phyloP scores from a whole-genome alignment of 2,888 invertebrate genomes.

The Sinohyriopsis cumingii region DNA sequence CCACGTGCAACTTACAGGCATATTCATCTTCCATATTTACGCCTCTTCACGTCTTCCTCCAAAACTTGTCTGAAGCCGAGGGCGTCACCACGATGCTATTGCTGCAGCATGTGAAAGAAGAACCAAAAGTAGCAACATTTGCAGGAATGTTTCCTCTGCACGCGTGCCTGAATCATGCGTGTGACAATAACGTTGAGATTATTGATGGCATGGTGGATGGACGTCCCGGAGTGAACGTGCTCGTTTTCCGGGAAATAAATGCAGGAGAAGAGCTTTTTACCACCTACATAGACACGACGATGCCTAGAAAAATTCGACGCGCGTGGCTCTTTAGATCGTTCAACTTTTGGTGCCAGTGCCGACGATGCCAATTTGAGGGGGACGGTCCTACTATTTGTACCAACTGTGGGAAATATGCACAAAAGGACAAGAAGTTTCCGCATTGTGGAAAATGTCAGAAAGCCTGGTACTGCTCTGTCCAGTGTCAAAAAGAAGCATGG shows the following conservation, averaged over 20 bases:
- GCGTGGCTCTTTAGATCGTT: slow-evolving; percentile 66
- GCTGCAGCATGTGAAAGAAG: slow-evolving; percentile 41
- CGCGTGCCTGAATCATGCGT: slow-evolving; percentile 64
- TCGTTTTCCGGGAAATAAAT: slow-evolving; percentile 54
- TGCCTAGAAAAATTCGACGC: slow-evolving; percentile 57
- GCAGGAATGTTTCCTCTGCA: slow-evolving; percentile 64
- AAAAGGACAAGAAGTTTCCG: slow-evolving; percentile 50
- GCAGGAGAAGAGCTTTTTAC: slow-evolving; percentile 59
- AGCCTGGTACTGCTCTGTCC: slow-evolving; percentile 63
- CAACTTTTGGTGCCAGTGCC: slow-evolving; percentile 66
- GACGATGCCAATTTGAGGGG: slow-evolving; percentile 59
- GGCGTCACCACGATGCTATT: slow-evolving; percentile 43
- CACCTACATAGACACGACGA: slow-evolving; percentile 61
- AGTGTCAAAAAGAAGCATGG: slow-evolving; percentile 61
- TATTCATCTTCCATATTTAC: slow-evolving; percentile 50
- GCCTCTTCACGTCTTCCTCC: slow-evolving; percentile 52
- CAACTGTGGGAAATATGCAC: slow-evolving; percentile 47
- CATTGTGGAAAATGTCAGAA: slow-evolving; percentile 59
- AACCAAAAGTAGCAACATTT: slow-evolving; percentile 49
- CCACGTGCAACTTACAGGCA: slow-evolving; percentile 63
- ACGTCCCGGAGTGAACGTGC: slow-evolving; percentile 54
- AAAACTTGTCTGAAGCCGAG: slow-evolving; percentile 32
- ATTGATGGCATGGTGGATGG: slow-evolving; percentile 51
- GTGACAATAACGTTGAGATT: slow-evolving; percentile 62
- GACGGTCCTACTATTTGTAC: slow-evolving; percentile 56